Evolutionary conservation across 2,797 vertebrate species (phyloP), one percentile per base, ranked within the genome.

Genomic region (Anas flavirostris): DNA sequence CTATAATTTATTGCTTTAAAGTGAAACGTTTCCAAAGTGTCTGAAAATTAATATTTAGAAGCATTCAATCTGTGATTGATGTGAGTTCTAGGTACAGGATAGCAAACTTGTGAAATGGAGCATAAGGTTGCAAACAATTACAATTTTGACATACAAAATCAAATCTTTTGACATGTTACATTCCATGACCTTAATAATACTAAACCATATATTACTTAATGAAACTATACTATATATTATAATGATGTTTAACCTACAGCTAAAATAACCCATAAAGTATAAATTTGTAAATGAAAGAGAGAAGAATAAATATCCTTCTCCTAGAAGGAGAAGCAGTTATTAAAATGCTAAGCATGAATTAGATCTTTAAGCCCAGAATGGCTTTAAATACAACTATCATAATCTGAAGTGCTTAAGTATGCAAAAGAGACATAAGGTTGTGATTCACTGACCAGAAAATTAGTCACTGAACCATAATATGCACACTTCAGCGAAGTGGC

Each of bases 361-460:
- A 75, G 35, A 77, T 60, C 53, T 69, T 93, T 70, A 90, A 4
- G 31, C 41, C 21, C 12, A 73, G 39, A 86, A 81, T 35, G 56
- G 43, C 28, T 96, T 80, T 86, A 69, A 95, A 88, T 85, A 74
- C 14, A 74, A 53, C 52, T 68, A 74, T 77, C 64, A 68, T 75
- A 70, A 91, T 73, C 58, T 86, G 60, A 92, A 82, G 39, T 77
- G 41, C 52, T 95, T 66, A 85, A 92, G 86, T 87, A 91, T 3
- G 7, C 93, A 90, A 90, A 90, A 84, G 86, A 91, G 70, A 76
- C 79, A 94, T 58, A 90, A 94, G 66, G 69, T 66, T 91, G 69
- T 93, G 82, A 93, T 88, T 96, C 93, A 87, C 37, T 93, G 90
- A 94, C 91, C 93, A 82, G 88, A 96, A 94, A 90, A 94, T 93